Base-by-base conservation (phyloP, 1,140 invertebrate species). In the Rhizoglyphus robini region DNA sequence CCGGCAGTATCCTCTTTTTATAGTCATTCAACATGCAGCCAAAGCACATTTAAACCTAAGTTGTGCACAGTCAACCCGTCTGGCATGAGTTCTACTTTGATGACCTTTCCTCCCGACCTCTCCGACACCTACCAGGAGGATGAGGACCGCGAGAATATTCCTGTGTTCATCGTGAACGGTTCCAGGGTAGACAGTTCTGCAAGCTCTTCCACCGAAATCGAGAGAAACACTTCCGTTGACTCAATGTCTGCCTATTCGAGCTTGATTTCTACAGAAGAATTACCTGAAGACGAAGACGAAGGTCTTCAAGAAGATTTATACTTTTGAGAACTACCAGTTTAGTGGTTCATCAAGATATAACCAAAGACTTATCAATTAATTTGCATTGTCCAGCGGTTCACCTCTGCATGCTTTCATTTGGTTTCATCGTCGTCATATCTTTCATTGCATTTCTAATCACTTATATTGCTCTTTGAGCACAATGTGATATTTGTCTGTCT, bases 91-190 rank as follows among this genome's bases (percentile, higher is more conserved):
- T 30, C 11, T 38, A 3, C 27, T 15, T 29, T 46, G 51, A 32
- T 32, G 5, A 54, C 51, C 31, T 54, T 8, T 27, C 36, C 36
- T 5, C 51, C 23, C 8, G 23, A 54, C 8, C 51, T 27, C 8
- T 23, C 8, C 51, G 15, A 27, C 27, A 60, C 15, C 29, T 60
- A 60, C 25, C 29, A 29, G 15, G 30, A 60, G 13, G 15, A 60
- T 60, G 58, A 60, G 27, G 30, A 60, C 36, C 58, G 58, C 29
- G 58, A 60, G 27, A 60, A 60, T 27, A 60, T 60, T n/a, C 32
- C 58, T 2, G n/a, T 60, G 23, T 60, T 46, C 29, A 60, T 46
- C 36, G 8, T 1, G 27, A 27, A 60, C 13, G 15, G 13, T 3
- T 13, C 27, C 13, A n/a, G 8, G 15, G 2, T 32, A 27, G 25